Base-by-base conservation (phyloP, 2,888 invertebrate genomes). In the Ochropleura plecta region DNA sequence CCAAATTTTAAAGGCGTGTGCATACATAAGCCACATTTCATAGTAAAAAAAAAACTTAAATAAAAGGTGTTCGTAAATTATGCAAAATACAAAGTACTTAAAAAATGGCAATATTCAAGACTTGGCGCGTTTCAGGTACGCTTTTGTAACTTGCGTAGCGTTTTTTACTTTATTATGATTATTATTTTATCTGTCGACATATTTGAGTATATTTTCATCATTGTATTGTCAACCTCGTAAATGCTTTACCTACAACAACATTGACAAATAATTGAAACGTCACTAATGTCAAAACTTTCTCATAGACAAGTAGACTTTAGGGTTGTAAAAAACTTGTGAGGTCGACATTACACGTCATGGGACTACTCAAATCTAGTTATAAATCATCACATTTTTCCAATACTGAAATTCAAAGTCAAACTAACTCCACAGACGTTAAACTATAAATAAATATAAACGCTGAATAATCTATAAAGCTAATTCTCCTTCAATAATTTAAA, bases 91-190 rank as follows among this genome's bases (percentile, higher is more conserved):
- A 85, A 87, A 82, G 86, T 87, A 82, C 85, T 70, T 18, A 62
- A 78, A 62, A 78, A 88, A 90, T 92, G 92, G 92, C 92, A 91
- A 90, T 88, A 80, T 78, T 83, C 85, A 82, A 84, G 84, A 89
- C 88, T 88, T 82, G 82, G 80, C 87, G 86, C 88, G 86, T 78
- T 83, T 90, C 86, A 89, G 86, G 85, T 88, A 90, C 90, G 90
- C 89, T 83, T 84, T 81, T 83, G 78, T 86, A 86, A 86, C 70
- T 72, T 83, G 87, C 84, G 82, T 87, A 85, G 78, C 73, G 66
- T 78, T 73, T 74, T 64, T 59, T 66, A 73, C 8, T 67, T 69
- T 73, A 72, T 69, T 73, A 74, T 73, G 44, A 76, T 70, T 73
- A 70, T 46, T 65, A 0, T 63, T 76, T 53, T 67, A 40, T 63